Evolutionary conservation across 2,888 invertebrate genomes (phyloP).

Genomic region (Catocala fraxini): DNA sequence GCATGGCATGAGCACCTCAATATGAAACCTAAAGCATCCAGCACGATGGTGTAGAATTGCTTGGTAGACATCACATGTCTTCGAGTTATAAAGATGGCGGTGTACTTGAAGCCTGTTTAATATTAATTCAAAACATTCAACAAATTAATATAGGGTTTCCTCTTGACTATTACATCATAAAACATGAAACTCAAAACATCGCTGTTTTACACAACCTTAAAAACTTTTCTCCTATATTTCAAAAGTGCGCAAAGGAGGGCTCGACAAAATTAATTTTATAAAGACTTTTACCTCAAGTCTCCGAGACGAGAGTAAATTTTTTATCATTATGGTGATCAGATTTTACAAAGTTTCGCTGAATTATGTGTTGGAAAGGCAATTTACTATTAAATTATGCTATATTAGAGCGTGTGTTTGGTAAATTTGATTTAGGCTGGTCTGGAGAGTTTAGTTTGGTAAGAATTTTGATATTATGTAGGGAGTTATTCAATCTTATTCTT

Average conservation of each 20-base stretch:
- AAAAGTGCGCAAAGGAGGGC: background rate
- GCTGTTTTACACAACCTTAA: background rate
- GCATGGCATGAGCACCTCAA: too few relatives aligned
- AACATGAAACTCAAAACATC: background rate
- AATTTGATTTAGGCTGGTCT: conserved; percentile 28
- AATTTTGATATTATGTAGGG: background rate
- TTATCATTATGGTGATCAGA: conserved; percentile 30
- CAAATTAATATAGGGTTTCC: too few relatives aligned
- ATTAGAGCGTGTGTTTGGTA: conserved; percentile 14
- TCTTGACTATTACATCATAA: background rate
- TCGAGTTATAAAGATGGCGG: too few relatives aligned
- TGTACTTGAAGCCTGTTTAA: too few relatives aligned
- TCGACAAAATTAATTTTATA: conserved; percentile 18
- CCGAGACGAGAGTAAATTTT: conserved; percentile 21
- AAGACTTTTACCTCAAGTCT: conserved; percentile 16
- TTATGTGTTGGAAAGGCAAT: conserved; percentile 29
- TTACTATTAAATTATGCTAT: conserved; percentile 39
- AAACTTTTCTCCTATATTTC: conserved; percentile 7
- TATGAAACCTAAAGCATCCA: too few relatives aligned
- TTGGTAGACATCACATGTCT: too few relatives aligned
- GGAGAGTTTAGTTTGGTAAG: background rate
- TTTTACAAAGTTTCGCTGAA: conserved; percentile 24
- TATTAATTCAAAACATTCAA: too few relatives aligned
- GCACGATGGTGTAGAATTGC: too few relatives aligned
- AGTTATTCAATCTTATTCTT: too few relatives aligned